Percentiles rank a stretch among this genome's conserved stretches.
Evolutionary conservation across 2,888 invertebrate genomes (phyloP).

Genomic region (Artemia sinica): DNA sequence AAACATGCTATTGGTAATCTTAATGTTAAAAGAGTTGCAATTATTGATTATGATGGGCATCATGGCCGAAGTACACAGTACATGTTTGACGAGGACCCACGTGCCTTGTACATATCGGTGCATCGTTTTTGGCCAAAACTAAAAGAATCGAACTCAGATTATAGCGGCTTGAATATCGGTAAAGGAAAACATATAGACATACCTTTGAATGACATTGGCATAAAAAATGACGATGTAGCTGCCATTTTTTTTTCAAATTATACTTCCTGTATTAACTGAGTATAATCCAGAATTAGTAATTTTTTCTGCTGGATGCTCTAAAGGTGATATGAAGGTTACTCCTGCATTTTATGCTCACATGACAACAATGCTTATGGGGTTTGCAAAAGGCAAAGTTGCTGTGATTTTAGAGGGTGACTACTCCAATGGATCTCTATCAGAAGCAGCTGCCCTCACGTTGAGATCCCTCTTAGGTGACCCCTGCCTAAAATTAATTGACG

Average conservation of each 20-base stretch:
- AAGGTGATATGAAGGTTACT: conserved; percentile 82
- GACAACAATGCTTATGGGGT: conserved; percentile 48
- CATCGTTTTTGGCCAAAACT: conserved; percentile 96
- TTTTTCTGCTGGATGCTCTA: conserved; percentile 70
- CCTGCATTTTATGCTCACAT: conserved; percentile 74
- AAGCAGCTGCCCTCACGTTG: conserved; percentile 67
- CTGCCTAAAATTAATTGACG: conserved; percentile 43
- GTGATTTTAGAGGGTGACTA: conserved; percentile 87
- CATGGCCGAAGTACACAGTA: conserved; percentile 86
- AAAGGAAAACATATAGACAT: conserved; percentile 76
- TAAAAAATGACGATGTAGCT: conserved; percentile 73
- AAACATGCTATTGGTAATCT: conserved; percentile 49
- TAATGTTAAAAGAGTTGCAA: conserved; percentile 47
- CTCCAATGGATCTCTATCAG: conserved; percentile 64
- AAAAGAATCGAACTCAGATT: conserved; percentile 72
- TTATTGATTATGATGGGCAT: conserved; percentile 90
- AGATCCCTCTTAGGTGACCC: conserved; percentile 62
- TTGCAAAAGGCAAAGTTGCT: conserved; percentile 59
- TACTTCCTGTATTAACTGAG: conserved; percentile 71
- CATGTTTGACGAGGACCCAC: conserved; percentile 70
- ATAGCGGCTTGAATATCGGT: conserved; percentile 56
- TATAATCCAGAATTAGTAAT: conserved; percentile 67
- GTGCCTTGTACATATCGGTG: conserved; percentile 87
- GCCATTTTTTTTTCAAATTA: conserved; percentile 65
- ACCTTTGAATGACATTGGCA: conserved; percentile 66